phyloP scores from a whole-genome alignment of 1,140 invertebrate species.

The Anthonomus grandis region DNA sequence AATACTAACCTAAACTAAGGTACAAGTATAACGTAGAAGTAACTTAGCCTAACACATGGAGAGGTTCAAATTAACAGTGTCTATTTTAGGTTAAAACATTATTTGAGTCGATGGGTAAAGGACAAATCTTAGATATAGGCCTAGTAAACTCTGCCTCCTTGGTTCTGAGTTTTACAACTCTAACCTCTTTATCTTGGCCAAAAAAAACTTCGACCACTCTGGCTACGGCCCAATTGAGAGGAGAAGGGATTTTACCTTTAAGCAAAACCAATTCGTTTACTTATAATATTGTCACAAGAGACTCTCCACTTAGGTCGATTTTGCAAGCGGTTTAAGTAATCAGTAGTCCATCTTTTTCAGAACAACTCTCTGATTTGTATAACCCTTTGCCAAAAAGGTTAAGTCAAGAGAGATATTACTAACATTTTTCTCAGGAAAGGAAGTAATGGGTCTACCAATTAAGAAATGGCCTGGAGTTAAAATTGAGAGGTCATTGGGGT shows the following conservation, averaged over 20 bases:
- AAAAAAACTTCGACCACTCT: slow-evolving; percentile 20
- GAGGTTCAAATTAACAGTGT: no score
- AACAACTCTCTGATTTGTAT: slow-evolving; percentile 25
- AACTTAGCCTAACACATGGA: no score
- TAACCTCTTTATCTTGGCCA: not conserved
- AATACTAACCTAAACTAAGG: no score
- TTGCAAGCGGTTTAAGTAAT: slow-evolving; percentile 33
- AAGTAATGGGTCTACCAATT: slow-evolving; percentile 38
- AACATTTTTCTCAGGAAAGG: slow-evolving; percentile 27
- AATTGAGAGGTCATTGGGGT: slow-evolving; percentile 31
- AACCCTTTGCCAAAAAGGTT: slow-evolving; percentile 7
- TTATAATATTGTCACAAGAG: slow-evolving; percentile 15
- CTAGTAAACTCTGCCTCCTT: not conserved
- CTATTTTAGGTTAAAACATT: no score
- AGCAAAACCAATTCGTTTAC: slow-evolving; percentile 40
- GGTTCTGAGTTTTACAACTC: slow-evolving; percentile 14
- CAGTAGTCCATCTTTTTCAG: slow-evolving; percentile 33
- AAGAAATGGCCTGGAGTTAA: slow-evolving; percentile 48
- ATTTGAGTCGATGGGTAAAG: no score
- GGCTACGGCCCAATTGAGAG: slow-evolving; percentile 41
- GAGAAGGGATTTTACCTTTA: slow-evolving; percentile 42
- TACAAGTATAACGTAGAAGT: no score
- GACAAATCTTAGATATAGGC: slow-evolving; percentile 8
- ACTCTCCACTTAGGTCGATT: slow-evolving; percentile 29
- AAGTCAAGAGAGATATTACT: slow-evolving; percentile 9